Evolutionary conservation across 2,888 invertebrate species (phyloP), one percentile per base, ranked within the genome.

Genomic region (Notodonta ziczac): DNA sequence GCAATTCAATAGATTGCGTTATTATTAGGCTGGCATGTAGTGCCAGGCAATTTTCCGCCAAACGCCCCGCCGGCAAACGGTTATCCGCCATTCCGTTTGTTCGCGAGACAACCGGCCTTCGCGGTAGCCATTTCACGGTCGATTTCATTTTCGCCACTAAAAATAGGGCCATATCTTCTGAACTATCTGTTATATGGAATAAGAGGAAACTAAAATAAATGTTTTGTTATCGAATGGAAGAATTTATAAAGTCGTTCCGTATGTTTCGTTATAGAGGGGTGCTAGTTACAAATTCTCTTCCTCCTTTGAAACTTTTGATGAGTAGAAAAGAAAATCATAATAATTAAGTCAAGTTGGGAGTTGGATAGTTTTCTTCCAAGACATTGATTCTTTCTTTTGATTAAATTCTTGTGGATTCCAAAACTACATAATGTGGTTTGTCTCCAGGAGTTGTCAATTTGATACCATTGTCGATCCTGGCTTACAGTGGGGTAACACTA

Each of bases 71-170:
- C 76, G 78, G 74, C 80, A 77, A 76, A 77, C 76, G 73, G 71
- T 69, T 70, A 82, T 79, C 80, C 79, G 83, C 86, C 82, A 88
- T 89, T 88, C 84, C 86, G 89, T 90, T 89, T 88, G 90, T 90
- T 86, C 89, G 83, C 88, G 87, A 89, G 90, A 89, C 89, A 89
- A 86, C 86, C 87, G 80, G 82, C 84, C 79, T 82, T 83, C 82
- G 90, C 86, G 89, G 90, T 89, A 89, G 87, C 91, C 84, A 91
- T 91, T 92, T 91, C 89, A 91, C 90, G 91, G 85, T 91, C 91
- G 88, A 91, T 92, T 91, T 90, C 88, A 83, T 77, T 79, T 70
- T 83, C 80, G 81, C 84, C 82, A 87, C 86, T 87, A 86, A 87
- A 88, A 89, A 84, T 87, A 85, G 81, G 83, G 78, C 81, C 78